These are phyloP conservation scores for Montipora sp. DNA, from an alignment of 64 coral and sea anemone species.

Conservation along the genomic window DNA sequence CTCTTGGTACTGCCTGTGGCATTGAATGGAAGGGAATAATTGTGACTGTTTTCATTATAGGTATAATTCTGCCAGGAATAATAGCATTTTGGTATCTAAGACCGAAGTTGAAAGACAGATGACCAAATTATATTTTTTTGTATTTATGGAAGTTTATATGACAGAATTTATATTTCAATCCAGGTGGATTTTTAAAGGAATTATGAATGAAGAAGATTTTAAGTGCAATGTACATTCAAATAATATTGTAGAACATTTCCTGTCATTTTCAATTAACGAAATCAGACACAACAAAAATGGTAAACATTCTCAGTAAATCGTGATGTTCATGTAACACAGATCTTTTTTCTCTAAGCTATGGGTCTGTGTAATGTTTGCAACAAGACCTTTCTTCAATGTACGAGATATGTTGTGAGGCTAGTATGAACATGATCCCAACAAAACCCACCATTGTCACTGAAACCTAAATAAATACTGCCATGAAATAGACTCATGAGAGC, in stretches of 20 bases:
- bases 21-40: slow-evolving; percentile 88
- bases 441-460: no score
- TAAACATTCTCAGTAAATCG: no score
- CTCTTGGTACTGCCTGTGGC: slow-evolving; percentile 83
- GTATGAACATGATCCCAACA: no score
- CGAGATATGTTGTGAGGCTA: no score
- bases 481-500: no score
- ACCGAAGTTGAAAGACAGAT: slow-evolving; percentile 28
- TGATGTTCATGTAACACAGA: no score
- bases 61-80: slow-evolving; percentile 65
- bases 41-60: slow-evolving; percentile 57
- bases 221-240: not conserved
- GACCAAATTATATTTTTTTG: slow-evolving; percentile 36
- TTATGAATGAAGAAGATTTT: not conserved
- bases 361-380: no score
- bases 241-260: not conserved
- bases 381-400: no score
- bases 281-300: no score
- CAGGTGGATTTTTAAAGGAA: not conserved
- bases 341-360: no score
- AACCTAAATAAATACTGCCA: no score
- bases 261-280: no score
- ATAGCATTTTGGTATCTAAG: slow-evolving; percentile 50
- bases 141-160: slow-evolving; percentile 9
- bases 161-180: slow-evolving; percentile 8